Conservation (phyloP, 2,888 invertebrate species). For the Eupithecia abbreviata region DNA sequence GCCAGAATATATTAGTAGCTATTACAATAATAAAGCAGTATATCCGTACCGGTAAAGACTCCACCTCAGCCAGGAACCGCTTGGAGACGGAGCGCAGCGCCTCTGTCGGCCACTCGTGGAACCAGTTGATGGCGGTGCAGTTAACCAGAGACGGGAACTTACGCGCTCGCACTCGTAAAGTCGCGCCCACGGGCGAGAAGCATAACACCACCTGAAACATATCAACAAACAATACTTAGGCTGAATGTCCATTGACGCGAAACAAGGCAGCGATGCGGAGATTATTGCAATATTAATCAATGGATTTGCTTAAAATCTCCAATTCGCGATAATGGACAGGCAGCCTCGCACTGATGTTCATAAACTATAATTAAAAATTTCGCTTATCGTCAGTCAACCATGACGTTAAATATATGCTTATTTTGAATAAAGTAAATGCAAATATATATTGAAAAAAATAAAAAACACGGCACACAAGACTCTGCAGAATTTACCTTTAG, state of each 20-base stretch:
- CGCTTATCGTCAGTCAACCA: too few species aligned
- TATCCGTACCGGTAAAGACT: slow-evolving; percentile 86
- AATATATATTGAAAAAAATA: too few species aligned
- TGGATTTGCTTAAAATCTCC: too few species aligned
- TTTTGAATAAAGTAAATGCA: too few species aligned
- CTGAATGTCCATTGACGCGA: background rate
- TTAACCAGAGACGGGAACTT: slow-evolving; percentile 97
- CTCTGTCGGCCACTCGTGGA: slow-evolving; percentile 97
- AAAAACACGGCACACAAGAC: too few species aligned
- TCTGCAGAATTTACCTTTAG: slow-evolving; percentile 78
- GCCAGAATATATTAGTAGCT: background rate
- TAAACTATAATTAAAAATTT: background rate
- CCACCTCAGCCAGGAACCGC: slow-evolving; percentile 91
- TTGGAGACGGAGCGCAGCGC: slow-evolving; percentile 95
- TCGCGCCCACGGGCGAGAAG: slow-evolving; percentile 97
- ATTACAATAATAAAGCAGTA: background rate
- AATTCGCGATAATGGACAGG: too few species aligned
- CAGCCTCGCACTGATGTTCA: background rate
- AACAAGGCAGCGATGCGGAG: too few species aligned
- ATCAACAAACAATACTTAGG: background rate
- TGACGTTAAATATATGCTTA: too few species aligned
- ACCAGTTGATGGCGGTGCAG: slow-evolving; percentile 97
- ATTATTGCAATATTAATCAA: too few species aligned
- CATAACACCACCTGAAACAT: slow-evolving; percentile 89
- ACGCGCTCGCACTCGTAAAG: slow-evolving; percentile 92